phyloP scores from a whole-genome alignment of 2,797 vertebrate species.

The Urosaurus nigricauda region DNA sequence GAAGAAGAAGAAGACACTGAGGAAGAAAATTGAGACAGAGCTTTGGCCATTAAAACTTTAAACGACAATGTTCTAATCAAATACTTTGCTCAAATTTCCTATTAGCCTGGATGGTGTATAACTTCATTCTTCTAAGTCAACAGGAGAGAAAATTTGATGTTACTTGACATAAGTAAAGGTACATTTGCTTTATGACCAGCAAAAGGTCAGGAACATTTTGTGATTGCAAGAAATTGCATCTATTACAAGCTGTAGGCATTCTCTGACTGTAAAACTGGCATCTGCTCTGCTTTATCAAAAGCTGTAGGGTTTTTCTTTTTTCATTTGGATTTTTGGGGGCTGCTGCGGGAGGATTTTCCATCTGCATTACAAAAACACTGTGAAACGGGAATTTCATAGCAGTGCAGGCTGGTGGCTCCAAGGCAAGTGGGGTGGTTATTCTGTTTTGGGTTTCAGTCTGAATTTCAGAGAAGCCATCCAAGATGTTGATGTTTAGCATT shows the following conservation, averaged over 20 bases:
- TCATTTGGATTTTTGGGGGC: not conserved
- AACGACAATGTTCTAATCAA: conserved; percentile 46
- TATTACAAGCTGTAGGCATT: conserved; percentile 55
- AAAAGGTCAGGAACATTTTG: conserved; percentile 67
- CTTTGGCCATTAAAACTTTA: conserved; percentile 42
- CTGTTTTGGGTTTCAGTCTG: too few relatives aligned
- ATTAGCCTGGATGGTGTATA: conserved; percentile 49
- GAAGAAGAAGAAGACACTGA: not conserved
- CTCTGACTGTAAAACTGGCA: conserved; percentile 45
- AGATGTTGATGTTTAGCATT: too few relatives aligned
- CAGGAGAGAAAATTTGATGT: conserved; percentile 60
- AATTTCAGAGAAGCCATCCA: too few relatives aligned
- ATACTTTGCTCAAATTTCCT: conserved; percentile 58
- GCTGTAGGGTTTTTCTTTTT: conserved; percentile 42
- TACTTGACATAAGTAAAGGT: conserved; percentile 66
- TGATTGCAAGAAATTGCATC: conserved; percentile 70
- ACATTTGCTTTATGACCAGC: conserved; percentile 65
- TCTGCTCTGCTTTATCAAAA: conserved; percentile 24
- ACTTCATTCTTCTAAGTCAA: conserved; percentile 51
- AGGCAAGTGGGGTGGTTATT: too few relatives aligned
- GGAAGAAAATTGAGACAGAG: conserved; percentile 45
- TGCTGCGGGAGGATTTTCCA: not conserved
- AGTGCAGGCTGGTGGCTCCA: too few relatives aligned
- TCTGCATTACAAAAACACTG: too few relatives aligned
- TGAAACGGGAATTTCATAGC: too few relatives aligned